phyloP scores from a whole-genome alignment of 35 echinoderm and acorn worm genomes.

The Acanthaster planci region DNA sequence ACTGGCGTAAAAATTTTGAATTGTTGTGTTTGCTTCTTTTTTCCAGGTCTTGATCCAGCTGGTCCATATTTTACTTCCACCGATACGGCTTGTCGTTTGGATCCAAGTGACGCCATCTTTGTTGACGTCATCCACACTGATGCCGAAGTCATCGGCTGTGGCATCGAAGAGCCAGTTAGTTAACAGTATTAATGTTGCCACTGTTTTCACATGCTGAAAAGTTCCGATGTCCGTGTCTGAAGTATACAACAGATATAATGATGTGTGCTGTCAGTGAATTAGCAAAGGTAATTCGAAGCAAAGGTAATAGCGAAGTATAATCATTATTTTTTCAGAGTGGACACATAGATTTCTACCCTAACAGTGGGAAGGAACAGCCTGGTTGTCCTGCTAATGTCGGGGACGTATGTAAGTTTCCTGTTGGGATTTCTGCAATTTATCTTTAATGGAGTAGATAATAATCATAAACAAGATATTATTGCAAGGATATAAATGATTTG shows the following conservation, averaged over 20 bases:
- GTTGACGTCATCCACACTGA: constrained; percentile 82
- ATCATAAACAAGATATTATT: too few relatives aligned
- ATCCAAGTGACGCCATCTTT: constrained; percentile 64
- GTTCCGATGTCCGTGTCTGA: too few relatives aligned
- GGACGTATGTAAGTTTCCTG: neutral
- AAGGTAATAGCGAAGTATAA: neutral
- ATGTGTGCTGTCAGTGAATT: too few relatives aligned
- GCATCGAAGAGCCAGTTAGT: too few relatives aligned
- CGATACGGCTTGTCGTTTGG: constrained; percentile 50
- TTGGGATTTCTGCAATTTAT: too few relatives aligned
- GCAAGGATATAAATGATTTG: too few relatives aligned
- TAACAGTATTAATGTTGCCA: too few relatives aligned
- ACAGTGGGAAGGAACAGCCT: constrained; percentile 74
- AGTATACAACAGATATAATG: too few relatives aligned
- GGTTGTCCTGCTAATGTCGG: constrained; percentile 41
- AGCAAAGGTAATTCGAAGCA: too few relatives aligned
- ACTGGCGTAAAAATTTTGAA: too few relatives aligned
- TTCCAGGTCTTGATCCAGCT: constrained; percentile 67
- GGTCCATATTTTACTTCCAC: constrained; percentile 63
- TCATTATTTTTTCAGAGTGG: constrained; percentile 32
- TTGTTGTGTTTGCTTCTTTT: neutral
- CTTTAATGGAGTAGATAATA: too few relatives aligned
- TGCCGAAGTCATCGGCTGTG: neutral
- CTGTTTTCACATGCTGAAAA: too few relatives aligned
- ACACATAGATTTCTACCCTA: constrained; percentile 90